These are phyloP conservation scores for Isoperla grammatica DNA, from an alignment of 2,888 invertebrate genomes.

Conservation along the genomic window DNA sequence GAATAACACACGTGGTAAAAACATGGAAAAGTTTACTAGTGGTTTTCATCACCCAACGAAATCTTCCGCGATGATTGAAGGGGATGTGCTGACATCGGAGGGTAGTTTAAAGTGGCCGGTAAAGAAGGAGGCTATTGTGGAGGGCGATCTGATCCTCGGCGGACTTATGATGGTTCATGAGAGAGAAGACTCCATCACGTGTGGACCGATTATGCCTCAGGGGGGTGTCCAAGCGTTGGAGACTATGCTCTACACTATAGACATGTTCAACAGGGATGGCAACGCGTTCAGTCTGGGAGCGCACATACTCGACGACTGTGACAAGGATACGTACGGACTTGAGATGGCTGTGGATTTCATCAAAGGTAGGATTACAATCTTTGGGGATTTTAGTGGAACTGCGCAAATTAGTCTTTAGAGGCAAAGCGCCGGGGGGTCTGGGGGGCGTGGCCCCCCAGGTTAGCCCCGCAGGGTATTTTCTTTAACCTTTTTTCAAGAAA, in stretches of 20 bases:
- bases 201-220: slow-evolving; percentile 92
- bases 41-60: too few species aligned
- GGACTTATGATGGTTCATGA: slow-evolving; percentile 96
- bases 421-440: too few species aligned
- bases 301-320: slow-evolving; percentile 89
- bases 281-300: slow-evolving; percentile 77
- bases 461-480: too few species aligned
- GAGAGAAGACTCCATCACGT: slow-evolving; percentile 77
- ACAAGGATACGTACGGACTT: slow-evolving; percentile 90
- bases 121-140: slow-evolving; percentile 78
- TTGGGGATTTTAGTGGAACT: neutral
- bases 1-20: too few species aligned
- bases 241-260: slow-evolving; percentile 87
- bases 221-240: slow-evolving; percentile 85
- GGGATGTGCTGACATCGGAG: too few species aligned
- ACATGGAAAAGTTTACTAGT: too few species aligned
- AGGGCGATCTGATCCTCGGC: slow-evolving; percentile 83
- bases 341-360: slow-evolving; percentile 96
- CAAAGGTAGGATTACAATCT: slow-evolving; percentile 65
- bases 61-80: too few species aligned
- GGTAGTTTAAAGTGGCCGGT: slow-evolving; percentile 59
- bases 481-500: too few species aligned
- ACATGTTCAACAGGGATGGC: slow-evolving; percentile 63
- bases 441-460: too few species aligned
- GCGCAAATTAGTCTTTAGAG: too few species aligned